Conservation (phyloP, 1,140 invertebrate genomes). For the Drosophila trapezifrons region DNA sequence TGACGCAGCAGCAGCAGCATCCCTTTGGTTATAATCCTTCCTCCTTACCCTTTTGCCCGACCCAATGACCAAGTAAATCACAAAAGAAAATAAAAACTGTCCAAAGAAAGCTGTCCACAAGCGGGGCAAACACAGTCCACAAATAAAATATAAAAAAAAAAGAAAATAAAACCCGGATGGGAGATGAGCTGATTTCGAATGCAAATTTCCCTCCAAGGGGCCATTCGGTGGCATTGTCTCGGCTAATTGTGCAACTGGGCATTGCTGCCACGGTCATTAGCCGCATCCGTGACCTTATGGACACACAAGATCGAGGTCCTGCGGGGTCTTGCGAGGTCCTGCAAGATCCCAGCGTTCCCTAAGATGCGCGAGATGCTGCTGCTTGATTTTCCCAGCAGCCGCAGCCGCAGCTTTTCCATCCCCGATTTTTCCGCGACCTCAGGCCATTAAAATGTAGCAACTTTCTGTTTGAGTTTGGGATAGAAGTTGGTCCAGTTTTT, state of each 20-base stretch:
- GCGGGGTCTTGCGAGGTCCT: conserved; percentile 28
- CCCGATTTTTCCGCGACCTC: conserved; percentile 35
- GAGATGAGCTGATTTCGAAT: conserved; percentile 73
- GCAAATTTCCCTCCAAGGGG: conserved; percentile 69
- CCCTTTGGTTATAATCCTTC: conserved; percentile 38
- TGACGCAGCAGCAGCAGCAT: conserved; percentile 51
- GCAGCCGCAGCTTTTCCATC: conserved; percentile 31
- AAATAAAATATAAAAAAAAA: conserved; percentile 30
- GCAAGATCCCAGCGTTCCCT: conserved; percentile 23
- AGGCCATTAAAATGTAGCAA: conserved; percentile 57
- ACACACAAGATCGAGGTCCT: conserved; percentile 23
- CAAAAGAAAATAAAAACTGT: conserved; percentile 82
- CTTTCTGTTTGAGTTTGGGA: conserved; percentile 47
- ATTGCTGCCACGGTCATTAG: conserved; percentile 73
- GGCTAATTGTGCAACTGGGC: conserved; percentile 68
- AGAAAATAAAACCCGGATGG: conserved; percentile 10
- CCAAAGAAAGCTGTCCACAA: conserved; percentile 76
- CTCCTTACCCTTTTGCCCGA: conserved; percentile 30
- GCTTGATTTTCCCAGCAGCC: conserved; percentile 45
- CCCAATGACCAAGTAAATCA: conserved; percentile 75
- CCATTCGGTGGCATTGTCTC: conserved; percentile 73
- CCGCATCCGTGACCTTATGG: conserved; percentile 68
- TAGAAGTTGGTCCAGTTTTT: conserved; percentile 57
- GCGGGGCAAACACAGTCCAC: conserved; percentile 46
- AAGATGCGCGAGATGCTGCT: conserved; percentile 45